A percentile compares a stretch with the other conserved stretches of the same genome.
Evolutionary conservation across 2,113 vertebrate genomes (phyloP).

Genomic region (Struthidea cinerea): DNA sequence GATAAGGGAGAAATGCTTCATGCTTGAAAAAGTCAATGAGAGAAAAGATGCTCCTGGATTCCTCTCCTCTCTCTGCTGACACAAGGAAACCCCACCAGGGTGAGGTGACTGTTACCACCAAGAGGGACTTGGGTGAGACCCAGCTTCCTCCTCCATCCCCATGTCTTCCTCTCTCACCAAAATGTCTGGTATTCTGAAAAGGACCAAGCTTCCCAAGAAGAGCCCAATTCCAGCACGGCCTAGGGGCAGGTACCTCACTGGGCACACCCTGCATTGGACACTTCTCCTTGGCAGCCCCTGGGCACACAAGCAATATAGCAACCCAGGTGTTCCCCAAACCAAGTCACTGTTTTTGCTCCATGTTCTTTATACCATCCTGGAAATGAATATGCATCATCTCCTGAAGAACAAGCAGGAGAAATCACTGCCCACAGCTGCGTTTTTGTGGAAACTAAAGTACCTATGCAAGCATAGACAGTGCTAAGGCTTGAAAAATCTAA

Average conservation of each 20-base stretch:
- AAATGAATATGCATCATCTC: neutral
- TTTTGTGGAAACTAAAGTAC: neutral
- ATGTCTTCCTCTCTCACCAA: neutral
- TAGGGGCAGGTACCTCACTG: neutral
- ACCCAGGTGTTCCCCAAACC: neutral
- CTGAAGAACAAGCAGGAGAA: neutral
- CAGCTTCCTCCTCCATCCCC: neutral
- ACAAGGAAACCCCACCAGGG: neutral
- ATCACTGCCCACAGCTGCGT: neutral
- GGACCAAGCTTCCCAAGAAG: neutral
- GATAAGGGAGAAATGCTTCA: neutral
- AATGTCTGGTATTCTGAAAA: neutral
- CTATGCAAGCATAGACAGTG: neutral
- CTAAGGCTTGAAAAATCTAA: neutral
- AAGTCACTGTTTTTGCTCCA: neutral
- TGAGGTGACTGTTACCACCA: neutral
- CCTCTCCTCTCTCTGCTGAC: neutral
- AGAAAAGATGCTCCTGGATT: neutral
- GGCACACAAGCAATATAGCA: neutral
- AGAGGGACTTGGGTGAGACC: rapidly evolving
- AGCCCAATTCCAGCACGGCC: neutral
- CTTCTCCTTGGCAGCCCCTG: neutral
- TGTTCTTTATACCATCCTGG: neutral
- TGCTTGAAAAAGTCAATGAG: neutral
- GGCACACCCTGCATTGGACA: neutral